Base-by-base conservation (phyloP, 1,140 invertebrate species). In the Chrysoperla carnea region DNA sequence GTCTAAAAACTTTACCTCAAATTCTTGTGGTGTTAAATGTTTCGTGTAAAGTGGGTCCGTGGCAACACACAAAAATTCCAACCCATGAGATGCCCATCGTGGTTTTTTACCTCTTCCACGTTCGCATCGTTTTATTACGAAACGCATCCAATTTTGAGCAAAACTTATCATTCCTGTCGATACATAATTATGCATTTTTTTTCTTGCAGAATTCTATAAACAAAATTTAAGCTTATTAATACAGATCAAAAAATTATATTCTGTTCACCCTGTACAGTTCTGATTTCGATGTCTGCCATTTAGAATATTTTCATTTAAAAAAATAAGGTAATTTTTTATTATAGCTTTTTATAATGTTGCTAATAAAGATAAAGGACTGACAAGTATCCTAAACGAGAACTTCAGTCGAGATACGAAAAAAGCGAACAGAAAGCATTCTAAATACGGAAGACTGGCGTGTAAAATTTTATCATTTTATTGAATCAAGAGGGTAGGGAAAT, bases 61-160 rank as follows among this genome's bases (percentile, higher is more conserved):
- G 1, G 84, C 80, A 27, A 76, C 65, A 49, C 83, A 77, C 4
- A 93, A 60, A 60, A 88, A 92, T 48, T 92, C 86, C 13, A 92
- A 54, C 2, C 88, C 88, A 54, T 85, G 78, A 54, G 76, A 77
- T 6, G 84, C 84, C 84, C 84, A 91, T 54, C 84, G 66, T 0
- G 88, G 86, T 46, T 84, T 67, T 46, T 83, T 64, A 2, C 88
- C 87, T 37, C 84, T 64, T 0, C 88, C 88, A 36, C 77, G 64
- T 56, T 91, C 87, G 56, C 85, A 92, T 27, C 80, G 69, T 47
- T 78, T 73, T 46, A 73, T 72, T 0, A 86, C 84, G 60, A 91
- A 92, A 33, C 70, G 67, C 81, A 91, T 91, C 88, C 88, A 93
- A 49, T 83, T 69, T 45, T 75, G 67, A 3, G 86, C 83, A 62